Percentiles rank a stretch among this genome's conserved stretches.
Evolutionary conservation across 2,888 invertebrate species (phyloP).

Genomic region (Axea sp.): DNA sequence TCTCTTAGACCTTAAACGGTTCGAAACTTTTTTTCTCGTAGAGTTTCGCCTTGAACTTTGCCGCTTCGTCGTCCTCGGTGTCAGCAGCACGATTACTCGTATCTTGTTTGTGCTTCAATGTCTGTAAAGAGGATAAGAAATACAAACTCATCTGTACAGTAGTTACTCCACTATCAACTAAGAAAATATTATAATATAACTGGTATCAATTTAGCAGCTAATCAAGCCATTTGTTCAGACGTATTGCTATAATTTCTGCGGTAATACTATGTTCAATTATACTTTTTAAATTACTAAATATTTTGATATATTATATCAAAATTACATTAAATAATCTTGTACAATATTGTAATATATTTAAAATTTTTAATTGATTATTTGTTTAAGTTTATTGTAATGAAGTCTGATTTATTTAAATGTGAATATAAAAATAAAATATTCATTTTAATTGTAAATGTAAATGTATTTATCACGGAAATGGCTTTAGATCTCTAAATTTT

Average conservation of each 20-base stretch:
- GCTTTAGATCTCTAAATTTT: too few relatives aligned
- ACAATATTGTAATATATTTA: too few relatives aligned
- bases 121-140: conserved; percentile 60
- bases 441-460: too few relatives aligned
- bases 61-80: conserved; percentile 50
- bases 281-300: not conserved
- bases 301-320: too few relatives aligned
- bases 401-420: too few relatives aligned
- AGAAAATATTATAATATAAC: conserved; percentile 52
- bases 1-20: conserved; percentile 38
- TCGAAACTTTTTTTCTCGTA: conserved; percentile 18
- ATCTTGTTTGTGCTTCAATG: conserved; percentile 60
- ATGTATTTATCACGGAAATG: too few relatives aligned
- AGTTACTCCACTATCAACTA: conserved; percentile 47
- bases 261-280: not conserved
- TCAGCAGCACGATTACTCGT: conserved; percentile 55
- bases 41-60: conserved; percentile 40
- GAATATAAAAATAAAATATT: too few relatives aligned
- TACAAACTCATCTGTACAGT: conserved; percentile 58
- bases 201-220: conserved; percentile 22
- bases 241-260: conserved; percentile 2
- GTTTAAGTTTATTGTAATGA: too few relatives aligned
- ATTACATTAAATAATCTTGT: too few relatives aligned
- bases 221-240: conserved; percentile 28
- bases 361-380: too few relatives aligned